Evolutionary conservation across 2,113 vertebrate genomes (phyloP), one percentile per base, ranked within the genome.

Genomic region (Tauraco erythrolophus): DNA sequence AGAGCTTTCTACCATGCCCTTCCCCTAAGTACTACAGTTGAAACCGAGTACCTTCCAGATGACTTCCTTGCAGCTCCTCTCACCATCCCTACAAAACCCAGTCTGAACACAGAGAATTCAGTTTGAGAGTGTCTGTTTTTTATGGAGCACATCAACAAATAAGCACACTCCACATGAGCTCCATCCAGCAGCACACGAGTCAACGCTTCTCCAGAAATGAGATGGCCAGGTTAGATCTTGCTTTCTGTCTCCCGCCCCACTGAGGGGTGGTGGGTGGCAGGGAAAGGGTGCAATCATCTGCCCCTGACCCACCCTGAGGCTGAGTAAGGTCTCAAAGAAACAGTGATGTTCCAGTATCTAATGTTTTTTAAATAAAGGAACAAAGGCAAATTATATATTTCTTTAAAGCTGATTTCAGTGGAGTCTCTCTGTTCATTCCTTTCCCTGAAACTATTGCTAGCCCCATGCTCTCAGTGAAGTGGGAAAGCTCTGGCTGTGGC

Each of bases 291-390:
- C 23, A 62, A 8, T 13, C 46, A 66, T 11, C 16, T 70, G 25
- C 18, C 6, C n/a, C n/a, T 31, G 5, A 27, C 8, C n/a, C 21
- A 72, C 22, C 43, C 25, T 69, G 39, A 53, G 50, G 71, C 2
- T 84, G 24, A 62, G 25, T 57, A 92, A 96, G 41, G 58, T 93
- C 81, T 82, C 51, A 61, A 74, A 76, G 43, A 70, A 90, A 51
- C 18, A 72, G 37, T 31, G 24, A 75, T 78, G 61, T 96, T 92
- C 37, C 45, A 84, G 18, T 93, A 95, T 45, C 10, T 27, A 84
- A 71, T 33, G n/a, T 3, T 77, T 91, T 50, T 74, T 0, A 75
- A 96, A 81, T 54, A 79, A 89, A 96, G 27, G 10, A 94, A 48
- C 4, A 35, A 60, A 58, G 21, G 23, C 6, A 86, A 96, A 64